Conservation (phyloP, 2,888 invertebrate genomes). For the Crematogaster levior region DNA sequence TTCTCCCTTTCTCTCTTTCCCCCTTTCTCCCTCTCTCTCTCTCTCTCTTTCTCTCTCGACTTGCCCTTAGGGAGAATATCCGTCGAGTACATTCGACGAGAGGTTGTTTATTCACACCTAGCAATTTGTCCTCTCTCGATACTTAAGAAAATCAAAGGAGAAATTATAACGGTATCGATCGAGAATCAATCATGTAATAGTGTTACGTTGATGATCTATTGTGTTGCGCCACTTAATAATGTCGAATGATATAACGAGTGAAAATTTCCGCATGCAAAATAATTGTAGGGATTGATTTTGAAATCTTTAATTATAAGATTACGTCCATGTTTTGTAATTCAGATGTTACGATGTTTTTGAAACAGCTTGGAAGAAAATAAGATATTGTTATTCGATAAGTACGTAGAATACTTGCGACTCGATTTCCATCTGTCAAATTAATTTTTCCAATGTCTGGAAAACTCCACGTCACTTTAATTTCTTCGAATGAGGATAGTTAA, state of each 20-base stretch:
- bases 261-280: not conserved
- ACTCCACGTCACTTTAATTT: conserved; percentile 20
- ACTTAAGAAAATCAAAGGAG: conserved; percentile 51
- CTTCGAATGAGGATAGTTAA: not conserved
- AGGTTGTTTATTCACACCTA: conserved; percentile 50
- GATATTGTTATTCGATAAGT: not conserved
- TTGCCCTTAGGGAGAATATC: conserved; percentile 7
- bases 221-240: conserved; percentile 46
- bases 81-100: conserved; percentile 42
- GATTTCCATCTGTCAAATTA: conserved; percentile 27
- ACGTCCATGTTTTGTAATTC: too few species aligned
- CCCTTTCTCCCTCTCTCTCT: too few species aligned
- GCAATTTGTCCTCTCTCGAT: conserved; percentile 14
- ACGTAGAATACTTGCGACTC: not conserved
- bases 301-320: not conserved
- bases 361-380: not conserved
- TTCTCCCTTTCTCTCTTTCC: too few species aligned
- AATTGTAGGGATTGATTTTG: not conserved
- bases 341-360: not conserved
- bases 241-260: not conserved
- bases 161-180: conserved; percentile 48
- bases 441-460: conserved; percentile 12
- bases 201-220: conserved; percentile 37
- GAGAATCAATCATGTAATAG: conserved; percentile 36
- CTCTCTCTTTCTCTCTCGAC: too few species aligned